Conservation (phyloP, 2,797 vertebrate genomes). For the Sebastes diaconus region DNA sequence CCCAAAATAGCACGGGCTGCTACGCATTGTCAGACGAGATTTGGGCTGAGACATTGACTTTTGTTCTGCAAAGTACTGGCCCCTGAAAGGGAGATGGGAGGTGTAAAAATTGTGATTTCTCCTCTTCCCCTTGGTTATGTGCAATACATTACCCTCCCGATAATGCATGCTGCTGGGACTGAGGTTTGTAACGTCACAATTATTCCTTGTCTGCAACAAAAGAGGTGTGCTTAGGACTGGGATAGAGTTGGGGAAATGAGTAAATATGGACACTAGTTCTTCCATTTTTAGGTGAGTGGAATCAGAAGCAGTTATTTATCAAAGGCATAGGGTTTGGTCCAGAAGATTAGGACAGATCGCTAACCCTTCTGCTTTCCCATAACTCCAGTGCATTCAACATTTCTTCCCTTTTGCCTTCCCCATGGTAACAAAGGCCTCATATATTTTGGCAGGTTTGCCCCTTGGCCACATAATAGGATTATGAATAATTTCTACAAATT, state of each 20-base stretch:
- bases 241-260: constrained; percentile 61
- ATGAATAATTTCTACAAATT: constrained; percentile 99
- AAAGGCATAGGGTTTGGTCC: constrained; percentile 84
- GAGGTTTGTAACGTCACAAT: constrained; percentile 90
- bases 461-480: constrained; percentile 97
- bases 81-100: constrained; percentile 94
- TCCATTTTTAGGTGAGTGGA: constrained; percentile 80
- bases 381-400: constrained; percentile 89
- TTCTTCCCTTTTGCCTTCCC: constrained; percentile 87
- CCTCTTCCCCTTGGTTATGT: constrained; percentile 87
- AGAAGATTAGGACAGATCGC: constrained; percentile 89
- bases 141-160: constrained; percentile 82
- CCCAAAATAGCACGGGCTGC: constrained; percentile 97
- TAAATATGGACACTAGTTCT: constrained; percentile 82
- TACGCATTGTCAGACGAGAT: constrained; percentile 99
- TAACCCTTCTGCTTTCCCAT: constrained; percentile 91
- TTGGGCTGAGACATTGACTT: constrained; percentile 99
- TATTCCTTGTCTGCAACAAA: constrained; percentile 86
- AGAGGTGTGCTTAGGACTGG: constrained; percentile 83
- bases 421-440: constrained; percentile 90
- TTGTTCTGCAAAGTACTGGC: constrained; percentile 94
- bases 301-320: constrained; percentile 87
- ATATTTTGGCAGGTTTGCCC: constrained; percentile 94
- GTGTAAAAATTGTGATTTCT: constrained; percentile 92
- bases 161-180: constrained; percentile 85